phyloP scores from a whole-genome alignment of 2,888 invertebrate species.

The Melangyna quadrimaculata region DNA sequence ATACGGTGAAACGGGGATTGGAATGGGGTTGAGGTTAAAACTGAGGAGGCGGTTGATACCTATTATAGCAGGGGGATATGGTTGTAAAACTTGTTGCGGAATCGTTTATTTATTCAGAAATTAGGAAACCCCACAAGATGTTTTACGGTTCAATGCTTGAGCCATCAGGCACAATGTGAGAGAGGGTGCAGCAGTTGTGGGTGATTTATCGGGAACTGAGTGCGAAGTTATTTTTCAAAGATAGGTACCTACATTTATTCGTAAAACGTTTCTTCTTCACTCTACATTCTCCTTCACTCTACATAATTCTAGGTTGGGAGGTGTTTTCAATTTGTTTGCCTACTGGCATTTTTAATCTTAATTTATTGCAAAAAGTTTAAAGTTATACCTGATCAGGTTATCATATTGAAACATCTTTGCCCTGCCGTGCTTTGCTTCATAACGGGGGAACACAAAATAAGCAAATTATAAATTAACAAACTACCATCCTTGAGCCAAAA shows the following conservation, averaged over 20 bases:
- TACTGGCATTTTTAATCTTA: constrained; percentile 23
- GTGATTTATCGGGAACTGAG: not conserved
- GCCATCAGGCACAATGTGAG: not conserved
- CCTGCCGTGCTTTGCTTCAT: not conserved
- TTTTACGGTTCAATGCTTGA: not conserved
- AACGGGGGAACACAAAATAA: not conserved
- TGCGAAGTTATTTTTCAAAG: not conserved
- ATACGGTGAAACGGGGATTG: not conserved
- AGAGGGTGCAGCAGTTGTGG: not conserved
- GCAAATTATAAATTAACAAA: constrained; percentile 6
- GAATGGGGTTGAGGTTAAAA: not conserved
- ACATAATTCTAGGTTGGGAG: not conserved
- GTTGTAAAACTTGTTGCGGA: constrained; percentile 62
- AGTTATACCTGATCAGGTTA: constrained; percentile 8
- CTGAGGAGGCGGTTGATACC: not conserved
- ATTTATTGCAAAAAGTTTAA: constrained; percentile 33
- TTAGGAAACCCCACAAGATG: constrained; percentile 19
- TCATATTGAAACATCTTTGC: not conserved
- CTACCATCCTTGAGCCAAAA: too few relatives aligned
- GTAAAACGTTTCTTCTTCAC: not conserved
- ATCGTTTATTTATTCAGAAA: constrained; percentile 35
- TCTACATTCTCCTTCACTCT: not conserved
- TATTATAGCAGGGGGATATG: not conserved
- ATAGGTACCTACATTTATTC: not conserved
- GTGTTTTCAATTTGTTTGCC: constrained; percentile 19